Percentiles rank a stretch among this genome's conserved stretches.
Conservation (phyloP, 2,113 vertebrate genomes). For the Rhinogobius similis region DNA sequence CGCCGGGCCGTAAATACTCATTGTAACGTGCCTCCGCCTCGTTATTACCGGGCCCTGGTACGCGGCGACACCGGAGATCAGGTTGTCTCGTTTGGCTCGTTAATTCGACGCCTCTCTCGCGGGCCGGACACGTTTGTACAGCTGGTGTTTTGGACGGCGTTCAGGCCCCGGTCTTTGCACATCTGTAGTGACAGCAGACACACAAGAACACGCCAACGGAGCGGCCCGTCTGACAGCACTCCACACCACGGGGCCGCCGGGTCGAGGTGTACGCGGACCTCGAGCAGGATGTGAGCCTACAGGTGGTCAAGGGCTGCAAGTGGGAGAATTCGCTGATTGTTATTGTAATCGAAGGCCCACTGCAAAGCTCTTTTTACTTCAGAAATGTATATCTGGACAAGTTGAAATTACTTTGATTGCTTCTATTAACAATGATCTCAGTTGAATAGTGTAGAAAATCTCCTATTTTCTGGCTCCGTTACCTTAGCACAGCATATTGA, state of each 20-base stretch:
- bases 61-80: slow-evolving; percentile 48
- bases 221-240: slow-evolving; percentile 66
- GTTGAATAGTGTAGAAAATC: too few species aligned
- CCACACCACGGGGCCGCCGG: slow-evolving; percentile 63
- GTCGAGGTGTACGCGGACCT: slow-evolving; percentile 71
- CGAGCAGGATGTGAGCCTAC: slow-evolving; percentile 46
- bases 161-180: slow-evolving; percentile 37
- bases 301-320: slow-evolving; percentile 39
- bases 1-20: slow-evolving; percentile 62
- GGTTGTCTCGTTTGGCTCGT: slow-evolving; percentile 51
- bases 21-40: slow-evolving; percentile 60
- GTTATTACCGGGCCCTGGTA: slow-evolving; percentile 64
- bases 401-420: background rate
- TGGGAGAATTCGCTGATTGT: slow-evolving; percentile 22
- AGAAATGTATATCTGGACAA: too few species aligned
- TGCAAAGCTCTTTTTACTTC: background rate
- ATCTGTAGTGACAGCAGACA: slow-evolving; percentile 40
- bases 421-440: too few species aligned
- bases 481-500: too few species aligned
- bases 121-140: slow-evolving; percentile 62
- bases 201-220: slow-evolving; percentile 30
- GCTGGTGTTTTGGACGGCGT: slow-evolving; percentile 65
- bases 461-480: too few species aligned
- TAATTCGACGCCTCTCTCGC: slow-evolving; percentile 70
- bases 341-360: background rate